Conservation (phyloP, 2,113 vertebrate species). For the Neodon shergylaensis region DNA sequence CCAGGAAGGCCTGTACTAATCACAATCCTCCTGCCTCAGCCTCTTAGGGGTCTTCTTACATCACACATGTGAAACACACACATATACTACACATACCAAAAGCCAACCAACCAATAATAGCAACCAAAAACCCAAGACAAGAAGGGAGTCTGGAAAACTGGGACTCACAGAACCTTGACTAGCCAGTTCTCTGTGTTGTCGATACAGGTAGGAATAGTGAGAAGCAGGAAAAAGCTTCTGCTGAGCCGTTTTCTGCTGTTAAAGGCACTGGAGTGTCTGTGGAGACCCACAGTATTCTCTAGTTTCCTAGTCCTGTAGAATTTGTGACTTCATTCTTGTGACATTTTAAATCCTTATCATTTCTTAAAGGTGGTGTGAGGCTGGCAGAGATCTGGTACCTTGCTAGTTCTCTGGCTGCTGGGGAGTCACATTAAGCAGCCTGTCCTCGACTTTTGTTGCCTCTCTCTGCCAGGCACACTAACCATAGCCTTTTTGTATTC, state of each 20-base stretch:
- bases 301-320: neutral
- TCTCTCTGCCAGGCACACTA: neutral
- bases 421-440: neutral
- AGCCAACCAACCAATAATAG: neutral
- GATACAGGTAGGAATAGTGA: neutral
- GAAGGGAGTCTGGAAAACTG: no score
- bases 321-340: neutral
- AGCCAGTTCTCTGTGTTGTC: neutral
- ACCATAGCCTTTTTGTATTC: neutral
- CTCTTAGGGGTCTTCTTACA: neutral
- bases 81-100: neutral
- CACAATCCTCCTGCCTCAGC: neutral
- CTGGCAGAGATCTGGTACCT: neutral
- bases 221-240: neutral
- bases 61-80: neutral
- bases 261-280: neutral
- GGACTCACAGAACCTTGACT: neutral
- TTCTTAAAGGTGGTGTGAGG: neutral
- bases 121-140: neutral
- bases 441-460: neutral
- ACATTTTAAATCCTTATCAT: no score
- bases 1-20: neutral
- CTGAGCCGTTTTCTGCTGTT: neutral
- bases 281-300: neutral
- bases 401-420: neutral